Conservation (phyloP, 2,113 vertebrate genomes). For the Desmodus rotundus region DNA sequence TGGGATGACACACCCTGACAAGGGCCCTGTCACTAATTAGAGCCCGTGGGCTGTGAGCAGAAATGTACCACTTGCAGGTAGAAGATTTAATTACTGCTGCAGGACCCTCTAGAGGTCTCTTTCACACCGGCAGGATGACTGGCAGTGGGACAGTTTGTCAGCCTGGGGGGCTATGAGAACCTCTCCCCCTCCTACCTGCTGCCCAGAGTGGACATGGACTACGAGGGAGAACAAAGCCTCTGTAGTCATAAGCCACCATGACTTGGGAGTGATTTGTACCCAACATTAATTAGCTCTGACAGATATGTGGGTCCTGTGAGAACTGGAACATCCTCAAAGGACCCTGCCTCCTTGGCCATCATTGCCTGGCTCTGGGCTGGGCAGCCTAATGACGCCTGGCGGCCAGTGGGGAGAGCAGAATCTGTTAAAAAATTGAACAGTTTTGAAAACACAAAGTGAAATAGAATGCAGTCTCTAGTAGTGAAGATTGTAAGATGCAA, state of each 20-base stretch:
- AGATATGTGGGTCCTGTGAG: not conserved
- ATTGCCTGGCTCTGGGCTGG: not conserved
- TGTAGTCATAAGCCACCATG: not conserved
- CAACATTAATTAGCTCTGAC: not conserved
- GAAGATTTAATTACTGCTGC: not conserved
- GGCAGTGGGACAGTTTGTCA: not conserved
- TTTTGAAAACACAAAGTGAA: not conserved
- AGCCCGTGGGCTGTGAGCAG: not conserved
- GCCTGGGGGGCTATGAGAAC: not conserved
- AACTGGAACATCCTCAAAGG: not conserved
- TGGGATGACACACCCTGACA: not conserved
- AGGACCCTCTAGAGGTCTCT: not conserved
- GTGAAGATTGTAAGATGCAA: not conserved
- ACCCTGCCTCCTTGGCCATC: not conserved
- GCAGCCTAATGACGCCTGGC: not conserved
- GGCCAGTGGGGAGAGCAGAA: not conserved
- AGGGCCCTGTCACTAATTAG: not conserved
- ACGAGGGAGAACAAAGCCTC: not conserved
- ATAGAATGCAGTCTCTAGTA: not conserved
- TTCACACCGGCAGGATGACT: not conserved
- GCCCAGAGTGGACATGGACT: too few species aligned
- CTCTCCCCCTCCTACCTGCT: rapidly evolving
- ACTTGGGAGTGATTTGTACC: not conserved
- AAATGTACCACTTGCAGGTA: not conserved
- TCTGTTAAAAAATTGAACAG: not conserved